phyloP scores from a whole-genome alignment of 2,797 vertebrate genomes.

The Artibeus jamaicensis region DNA sequence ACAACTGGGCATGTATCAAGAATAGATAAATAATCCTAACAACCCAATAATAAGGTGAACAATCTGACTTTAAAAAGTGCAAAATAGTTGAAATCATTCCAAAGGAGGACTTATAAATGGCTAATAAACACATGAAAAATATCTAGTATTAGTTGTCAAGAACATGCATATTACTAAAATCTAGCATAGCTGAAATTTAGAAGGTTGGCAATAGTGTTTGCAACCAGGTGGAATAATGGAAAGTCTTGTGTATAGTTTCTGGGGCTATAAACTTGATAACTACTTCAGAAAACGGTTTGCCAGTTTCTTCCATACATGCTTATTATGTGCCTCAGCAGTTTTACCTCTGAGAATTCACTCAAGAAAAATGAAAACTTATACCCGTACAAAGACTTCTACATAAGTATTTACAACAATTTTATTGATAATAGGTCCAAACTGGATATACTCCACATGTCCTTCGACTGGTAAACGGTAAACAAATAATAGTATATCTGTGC shows the following conservation, averaged over 20 bases:
- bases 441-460: neutral
- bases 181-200: conserved; percentile 6
- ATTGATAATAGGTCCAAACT: neutral
- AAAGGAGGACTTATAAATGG: neutral
- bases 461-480: neutral
- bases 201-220: neutral
- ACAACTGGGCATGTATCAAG: neutral
- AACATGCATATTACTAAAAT: conserved; percentile 1
- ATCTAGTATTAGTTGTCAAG: neutral
- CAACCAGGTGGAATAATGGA: neutral
- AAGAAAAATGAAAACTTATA: neutral
- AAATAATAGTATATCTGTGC: neutral
- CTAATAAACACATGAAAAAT: neutral
- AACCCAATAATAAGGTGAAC: neutral
- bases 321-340: neutral
- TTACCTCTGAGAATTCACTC: neutral
- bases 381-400: neutral
- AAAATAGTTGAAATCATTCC: neutral
- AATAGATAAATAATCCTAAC: conserved; percentile 14
- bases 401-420: neutral
- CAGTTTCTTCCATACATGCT: neutral
- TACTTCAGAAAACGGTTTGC: neutral
- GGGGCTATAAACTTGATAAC: neutral
- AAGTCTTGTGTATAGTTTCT: neutral
- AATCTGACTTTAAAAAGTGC: neutral